phyloP scores from a whole-genome alignment of 2,797 vertebrate species.

The Mus caroli region DNA sequence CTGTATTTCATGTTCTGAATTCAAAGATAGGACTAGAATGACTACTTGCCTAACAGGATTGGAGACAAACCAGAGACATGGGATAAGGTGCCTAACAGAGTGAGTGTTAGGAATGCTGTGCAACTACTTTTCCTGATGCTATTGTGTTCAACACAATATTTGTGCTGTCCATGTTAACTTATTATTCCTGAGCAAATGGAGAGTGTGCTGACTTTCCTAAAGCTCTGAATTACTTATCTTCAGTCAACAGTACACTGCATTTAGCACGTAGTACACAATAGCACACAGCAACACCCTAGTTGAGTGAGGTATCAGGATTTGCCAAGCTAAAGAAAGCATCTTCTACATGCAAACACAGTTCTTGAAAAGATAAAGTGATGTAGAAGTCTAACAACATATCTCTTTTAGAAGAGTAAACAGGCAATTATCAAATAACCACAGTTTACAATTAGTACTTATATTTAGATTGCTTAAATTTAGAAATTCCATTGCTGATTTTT shows the following conservation, averaged over 20 bases:
- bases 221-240: not conserved
- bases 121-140: not conserved
- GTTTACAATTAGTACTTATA: not conserved
- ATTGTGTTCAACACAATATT: not conserved
- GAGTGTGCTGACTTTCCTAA: not conserved
- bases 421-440: not conserved
- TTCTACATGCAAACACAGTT: not conserved
- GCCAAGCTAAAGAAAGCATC: not conserved
- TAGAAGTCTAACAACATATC: not conserved
- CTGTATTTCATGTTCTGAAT: not conserved
- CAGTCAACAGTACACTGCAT: not conserved
- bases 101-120: not conserved
- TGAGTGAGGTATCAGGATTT: not conserved
- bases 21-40: not conserved
- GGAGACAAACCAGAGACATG: not conserved
- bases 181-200: not conserved
- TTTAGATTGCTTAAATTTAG: not conserved
- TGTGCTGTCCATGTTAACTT: not conserved
- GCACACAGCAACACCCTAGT: not conserved
- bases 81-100: not conserved
- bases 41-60: not conserved
- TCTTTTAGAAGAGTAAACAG: not conserved
- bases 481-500: constrained; percentile 5
- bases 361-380: not conserved
- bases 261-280: not conserved